Evolutionary conservation across 1,140 invertebrate species (phyloP).

Genomic region (Drosophila subpulchrella): DNA sequence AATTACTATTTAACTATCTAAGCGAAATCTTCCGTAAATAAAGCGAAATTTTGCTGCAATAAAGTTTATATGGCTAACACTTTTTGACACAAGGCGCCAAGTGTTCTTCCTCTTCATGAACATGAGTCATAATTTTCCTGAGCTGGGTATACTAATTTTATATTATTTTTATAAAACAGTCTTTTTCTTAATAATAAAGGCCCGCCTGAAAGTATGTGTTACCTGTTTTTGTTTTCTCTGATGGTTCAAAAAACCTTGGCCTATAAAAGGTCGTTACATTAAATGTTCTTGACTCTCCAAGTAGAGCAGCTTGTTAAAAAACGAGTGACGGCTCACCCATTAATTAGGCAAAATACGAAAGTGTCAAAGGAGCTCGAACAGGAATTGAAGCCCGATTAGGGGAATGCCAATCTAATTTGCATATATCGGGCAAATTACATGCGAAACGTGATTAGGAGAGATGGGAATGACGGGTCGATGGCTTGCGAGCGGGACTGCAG

Average conservation of each 20-base stretch:
- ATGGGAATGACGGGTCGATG: conserved; percentile 35
- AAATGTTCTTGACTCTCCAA: background rate
- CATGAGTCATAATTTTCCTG: no score
- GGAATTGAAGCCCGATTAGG: conserved; percentile 26
- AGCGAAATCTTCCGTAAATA: background rate
- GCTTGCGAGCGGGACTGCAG: conserved; percentile 14
- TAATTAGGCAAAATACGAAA: conserved; percentile 18
- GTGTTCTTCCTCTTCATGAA: no score
- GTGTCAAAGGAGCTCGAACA: conserved; percentile 14
- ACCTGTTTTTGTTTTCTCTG: background rate
- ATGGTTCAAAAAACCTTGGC: background rate
- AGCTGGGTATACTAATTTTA: no score
- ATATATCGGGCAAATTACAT: conserved; percentile 26
- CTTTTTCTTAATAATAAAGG: background rate
- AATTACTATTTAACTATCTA: background rate
- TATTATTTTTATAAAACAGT: no score
- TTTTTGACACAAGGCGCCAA: no score
- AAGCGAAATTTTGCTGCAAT: background rate
- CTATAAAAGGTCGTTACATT: background rate
- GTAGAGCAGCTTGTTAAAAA: background rate
- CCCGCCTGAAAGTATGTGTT: conserved; percentile 36
- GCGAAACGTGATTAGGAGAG: conserved; percentile 48
- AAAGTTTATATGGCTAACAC: background rate
- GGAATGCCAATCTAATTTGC: conserved; percentile 33
- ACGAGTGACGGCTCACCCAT: background rate